Conservation (phyloP, 2,888 invertebrate genomes). For the Thumatha senex region DNA sequence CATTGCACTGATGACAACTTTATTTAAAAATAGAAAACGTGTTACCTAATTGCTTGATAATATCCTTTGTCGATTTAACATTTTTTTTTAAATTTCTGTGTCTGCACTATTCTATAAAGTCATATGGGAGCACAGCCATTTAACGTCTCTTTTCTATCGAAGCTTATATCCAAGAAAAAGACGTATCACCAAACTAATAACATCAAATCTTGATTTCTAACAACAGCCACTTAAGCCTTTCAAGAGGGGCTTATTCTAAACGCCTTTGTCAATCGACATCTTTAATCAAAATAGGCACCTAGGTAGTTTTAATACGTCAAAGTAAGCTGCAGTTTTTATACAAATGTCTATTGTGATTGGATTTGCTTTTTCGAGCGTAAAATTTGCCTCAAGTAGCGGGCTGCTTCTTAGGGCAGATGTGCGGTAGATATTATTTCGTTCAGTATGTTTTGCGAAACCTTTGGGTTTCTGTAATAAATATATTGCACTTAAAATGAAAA, state of each 20-base stretch:
- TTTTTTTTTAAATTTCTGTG: too few species aligned
- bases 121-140: neutral
- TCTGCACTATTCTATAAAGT: too few species aligned
- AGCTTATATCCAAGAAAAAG: neutral
- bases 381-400: constrained; percentile 71
- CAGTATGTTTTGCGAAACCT: neutral
- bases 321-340: constrained; percentile 24
- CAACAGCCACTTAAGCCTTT: constrained; percentile 34
- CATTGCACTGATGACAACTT: too few species aligned
- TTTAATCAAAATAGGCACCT: constrained; percentile 14
- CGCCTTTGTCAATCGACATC: constrained; percentile 20
- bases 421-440: constrained; percentile 17
- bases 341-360: constrained; percentile 26
- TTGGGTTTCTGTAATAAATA: neutral
- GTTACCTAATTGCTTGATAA: too few species aligned
- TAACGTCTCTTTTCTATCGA: neutral
- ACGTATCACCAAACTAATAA: constrained; percentile 27
- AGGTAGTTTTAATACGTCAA: constrained; percentile 37
- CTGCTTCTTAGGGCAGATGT: constrained; percentile 49
- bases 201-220: constrained; percentile 31
- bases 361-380: constrained; percentile 58
- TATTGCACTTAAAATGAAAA: neutral
- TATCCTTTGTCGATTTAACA: too few species aligned
- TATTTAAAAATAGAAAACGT: too few species aligned
- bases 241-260: constrained; percentile 52